Base-by-base conservation (phyloP, 2,113 vertebrate species). In the Entelurus aequoreus region DNA sequence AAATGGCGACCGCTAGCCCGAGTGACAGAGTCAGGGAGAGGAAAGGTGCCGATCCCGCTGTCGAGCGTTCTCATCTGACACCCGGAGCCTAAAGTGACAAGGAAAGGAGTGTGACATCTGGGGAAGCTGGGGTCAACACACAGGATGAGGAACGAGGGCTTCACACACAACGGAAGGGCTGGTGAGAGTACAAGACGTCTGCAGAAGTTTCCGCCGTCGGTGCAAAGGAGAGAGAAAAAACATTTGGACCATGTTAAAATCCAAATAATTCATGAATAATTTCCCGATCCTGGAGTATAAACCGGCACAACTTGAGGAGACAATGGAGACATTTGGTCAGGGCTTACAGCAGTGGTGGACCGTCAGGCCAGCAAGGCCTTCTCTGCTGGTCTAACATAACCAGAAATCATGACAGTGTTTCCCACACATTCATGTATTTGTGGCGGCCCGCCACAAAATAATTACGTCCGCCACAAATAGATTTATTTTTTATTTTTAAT, bases 21-120 rank as follows among this genome's bases (percentile, higher is more conserved):
- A 61, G 71, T 90, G 68, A 92, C 92, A 0, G 94, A 92, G 74
- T 94, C 94, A 0, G 94, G 93, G 60, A 94, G 93, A 1, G 94
- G 94, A 73, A 96, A 96, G 65, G 95, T 96, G 69, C 95, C 95
- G 5, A 97, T 96, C n/a, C 95, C 95, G 0, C 94, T 97, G 91
- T 97, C 95, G 83, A 97, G 65, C 0, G 94, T 97, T 80, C 94
- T 90, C 92, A 93, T 97, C 90, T 95, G 94, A 86, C 94, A 95
- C 85, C 89, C 78, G 52, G 93, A 93, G 84, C 91, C 95, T 96
- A 80, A 40, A 80, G 55, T 85, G 89, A 83, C 66, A 89, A 80
- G 84, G 83, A 1, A 72, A 74, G 74, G 71, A 82, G 72, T 84
- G 8, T 84, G 79, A 80, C 4, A 70, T 61, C 77, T 68, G 88